phyloP scores from a whole-genome alignment of 1,140 invertebrate species.

The Drosophila insularis region DNA sequence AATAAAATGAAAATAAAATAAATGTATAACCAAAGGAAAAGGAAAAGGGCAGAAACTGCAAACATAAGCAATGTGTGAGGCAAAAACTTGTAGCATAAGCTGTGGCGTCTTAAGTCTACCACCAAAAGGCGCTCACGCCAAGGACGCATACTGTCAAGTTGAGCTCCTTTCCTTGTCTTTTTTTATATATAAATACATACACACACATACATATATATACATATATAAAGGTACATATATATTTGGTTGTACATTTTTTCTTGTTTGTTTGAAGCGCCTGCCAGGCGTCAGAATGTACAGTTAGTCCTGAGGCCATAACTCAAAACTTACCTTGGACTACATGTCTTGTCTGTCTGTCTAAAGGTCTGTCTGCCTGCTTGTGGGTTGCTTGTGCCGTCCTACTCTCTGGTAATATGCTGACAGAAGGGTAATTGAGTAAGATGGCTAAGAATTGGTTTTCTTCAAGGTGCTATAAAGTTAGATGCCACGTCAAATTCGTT shows the following conservation, averaged over 20 bases:
- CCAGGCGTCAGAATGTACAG: slow-evolving; percentile 40
- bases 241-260: slow-evolving; percentile 43
- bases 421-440: slow-evolving; percentile 13
- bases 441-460: slow-evolving; percentile 3
- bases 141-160: slow-evolving; percentile 55
- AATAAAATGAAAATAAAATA: slow-evolving; percentile 15
- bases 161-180: slow-evolving; percentile 14
- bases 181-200: not conserved
- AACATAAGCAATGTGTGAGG: slow-evolving; percentile 22
- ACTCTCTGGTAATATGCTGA: not conserved
- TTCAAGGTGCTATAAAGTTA: not conserved
- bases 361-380: not conserved
- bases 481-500: not conserved
- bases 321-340: slow-evolving; percentile 41
- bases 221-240: not conserved
- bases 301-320: slow-evolving; percentile 48
- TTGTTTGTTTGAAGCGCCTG: slow-evolving; percentile 36
- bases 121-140: slow-evolving; percentile 26
- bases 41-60: slow-evolving; percentile 30
- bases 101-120: slow-evolving; percentile 48
- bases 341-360: slow-evolving; percentile 5
- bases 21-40: slow-evolving; percentile 12
- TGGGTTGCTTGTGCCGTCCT: not conserved
- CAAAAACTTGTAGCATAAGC: slow-evolving; percentile 59
- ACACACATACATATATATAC: no score